These are phyloP conservation scores for Eupithecia vulgata DNA, from an alignment of 2,888 invertebrate genomes.

Conservation along the genomic window DNA sequence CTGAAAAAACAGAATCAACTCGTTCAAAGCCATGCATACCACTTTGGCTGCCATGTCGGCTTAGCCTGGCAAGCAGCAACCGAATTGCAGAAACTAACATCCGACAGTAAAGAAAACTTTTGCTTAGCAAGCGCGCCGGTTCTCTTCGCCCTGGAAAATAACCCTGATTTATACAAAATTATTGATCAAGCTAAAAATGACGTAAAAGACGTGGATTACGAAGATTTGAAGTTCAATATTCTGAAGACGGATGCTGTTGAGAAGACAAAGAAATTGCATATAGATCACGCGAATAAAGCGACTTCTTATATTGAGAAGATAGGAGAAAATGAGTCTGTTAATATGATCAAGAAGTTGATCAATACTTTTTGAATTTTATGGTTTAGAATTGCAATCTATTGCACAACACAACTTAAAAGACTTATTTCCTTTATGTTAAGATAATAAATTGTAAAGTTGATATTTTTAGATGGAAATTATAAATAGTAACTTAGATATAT, in stretches of 20 bases:
- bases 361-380: slow-evolving; percentile 59
- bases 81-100: slow-evolving; percentile 75
- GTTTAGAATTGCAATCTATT: not conserved
- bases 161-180: slow-evolving; percentile 87
- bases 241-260: slow-evolving; percentile 76
- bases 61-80: slow-evolving; percentile 90
- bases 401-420: not conserved
- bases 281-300: slow-evolving; percentile 74
- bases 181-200: slow-evolving; percentile 86
- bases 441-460: too few relatives aligned
- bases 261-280: slow-evolving; percentile 71
- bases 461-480: too few relatives aligned
- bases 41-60: slow-evolving; percentile 92
- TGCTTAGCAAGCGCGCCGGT: slow-evolving; percentile 93
- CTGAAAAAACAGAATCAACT: slow-evolving; percentile 88
- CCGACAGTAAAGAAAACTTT: slow-evolving; percentile 86
- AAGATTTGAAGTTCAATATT: slow-evolving; percentile 81
- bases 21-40: slow-evolving; percentile 88
- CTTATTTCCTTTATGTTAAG: not conserved
- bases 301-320: slow-evolving; percentile 69
- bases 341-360: slow-evolving; percentile 77
- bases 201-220: slow-evolving; percentile 87
- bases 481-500: too few relatives aligned
- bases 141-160: slow-evolving; percentile 91
- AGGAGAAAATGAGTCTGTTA: slow-evolving; percentile 73